Percentiles rank a stretch among this genome's conserved stretches.
Evolutionary conservation across 1,140 invertebrate species (phyloP).

Genomic region (Hylaeus anthracinus): DNA sequence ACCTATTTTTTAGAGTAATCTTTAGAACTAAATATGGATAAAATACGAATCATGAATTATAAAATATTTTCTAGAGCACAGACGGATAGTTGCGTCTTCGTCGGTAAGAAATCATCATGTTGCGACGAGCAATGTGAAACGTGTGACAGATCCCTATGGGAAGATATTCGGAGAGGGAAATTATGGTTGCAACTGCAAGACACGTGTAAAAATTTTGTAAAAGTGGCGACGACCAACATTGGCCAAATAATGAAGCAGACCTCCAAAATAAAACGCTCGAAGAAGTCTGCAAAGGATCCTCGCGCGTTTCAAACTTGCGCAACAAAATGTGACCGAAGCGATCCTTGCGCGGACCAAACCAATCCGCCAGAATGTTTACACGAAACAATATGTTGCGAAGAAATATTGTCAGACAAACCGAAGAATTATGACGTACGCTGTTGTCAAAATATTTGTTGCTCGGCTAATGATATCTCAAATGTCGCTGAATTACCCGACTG

Average conservation of each 20-base stretch:
- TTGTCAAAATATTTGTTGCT: constrained; percentile 20
- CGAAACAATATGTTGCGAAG: constrained; percentile 27
- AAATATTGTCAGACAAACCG: neutral
- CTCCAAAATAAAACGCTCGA: constrained; percentile 28
- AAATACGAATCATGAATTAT: no score
- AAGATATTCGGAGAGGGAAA: constrained; percentile 43
- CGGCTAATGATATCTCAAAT: neutral
- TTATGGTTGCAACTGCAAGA: constrained; percentile 52
- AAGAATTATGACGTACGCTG: neutral
- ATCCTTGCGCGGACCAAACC: neutral
- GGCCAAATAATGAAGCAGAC: constrained; percentile 40
- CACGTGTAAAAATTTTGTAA: constrained; percentile 41
- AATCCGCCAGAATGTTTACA: constrained; percentile 1
- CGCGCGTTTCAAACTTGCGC: neutral
- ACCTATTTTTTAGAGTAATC: no score
- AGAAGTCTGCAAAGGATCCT: neutral
- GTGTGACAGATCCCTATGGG: constrained; percentile 37
- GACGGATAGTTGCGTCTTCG: neutral
- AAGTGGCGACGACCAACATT: constrained; percentile 25
- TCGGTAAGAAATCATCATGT: neutral
- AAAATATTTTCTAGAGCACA: constrained; percentile 34
- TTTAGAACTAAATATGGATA: no score
- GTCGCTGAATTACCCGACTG: neutral
- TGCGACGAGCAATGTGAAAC: constrained; percentile 26
- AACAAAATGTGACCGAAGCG: neutral